A percentile compares a stretch with the other conserved stretches of the same genome.
Evolutionary conservation across 2,113 vertebrate genomes (phyloP).

Genomic region (Cettia cetti): DNA sequence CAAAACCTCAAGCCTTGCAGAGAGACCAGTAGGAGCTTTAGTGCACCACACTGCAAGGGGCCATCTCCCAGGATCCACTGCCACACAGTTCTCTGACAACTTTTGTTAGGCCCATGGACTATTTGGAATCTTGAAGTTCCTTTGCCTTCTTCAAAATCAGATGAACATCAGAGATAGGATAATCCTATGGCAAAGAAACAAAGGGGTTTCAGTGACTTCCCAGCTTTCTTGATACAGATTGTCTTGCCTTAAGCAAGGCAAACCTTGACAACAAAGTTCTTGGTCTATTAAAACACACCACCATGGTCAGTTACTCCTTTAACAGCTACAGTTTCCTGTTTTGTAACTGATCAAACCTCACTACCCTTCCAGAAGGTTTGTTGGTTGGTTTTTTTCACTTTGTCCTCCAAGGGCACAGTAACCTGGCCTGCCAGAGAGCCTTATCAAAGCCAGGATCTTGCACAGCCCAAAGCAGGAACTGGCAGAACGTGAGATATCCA

Average conservation of each 20-base stretch:
- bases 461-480: neutral
- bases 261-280: neutral
- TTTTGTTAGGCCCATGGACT: conserved; percentile 37
- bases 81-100: neutral
- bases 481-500: neutral
- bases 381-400: neutral
- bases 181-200: conserved; percentile 78
- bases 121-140: conserved; percentile 90
- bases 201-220: neutral
- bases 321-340: neutral
- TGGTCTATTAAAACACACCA: neutral
- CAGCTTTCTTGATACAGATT: neutral
- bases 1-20: conserved; percentile 23
- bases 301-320: neutral
- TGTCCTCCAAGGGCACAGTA: neutral
- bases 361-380: neutral
- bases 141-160: conserved; percentile 93
- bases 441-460: neutral
- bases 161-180: conserved; percentile 93
- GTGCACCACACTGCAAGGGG: neutral
- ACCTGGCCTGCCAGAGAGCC: neutral
- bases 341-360: neutral
- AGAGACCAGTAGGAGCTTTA: neutral
- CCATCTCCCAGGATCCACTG: neutral
- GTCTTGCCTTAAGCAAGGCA: neutral